Conservation (phyloP, 2,888 invertebrate genomes). For the Cyclophora albipunctata region DNA sequence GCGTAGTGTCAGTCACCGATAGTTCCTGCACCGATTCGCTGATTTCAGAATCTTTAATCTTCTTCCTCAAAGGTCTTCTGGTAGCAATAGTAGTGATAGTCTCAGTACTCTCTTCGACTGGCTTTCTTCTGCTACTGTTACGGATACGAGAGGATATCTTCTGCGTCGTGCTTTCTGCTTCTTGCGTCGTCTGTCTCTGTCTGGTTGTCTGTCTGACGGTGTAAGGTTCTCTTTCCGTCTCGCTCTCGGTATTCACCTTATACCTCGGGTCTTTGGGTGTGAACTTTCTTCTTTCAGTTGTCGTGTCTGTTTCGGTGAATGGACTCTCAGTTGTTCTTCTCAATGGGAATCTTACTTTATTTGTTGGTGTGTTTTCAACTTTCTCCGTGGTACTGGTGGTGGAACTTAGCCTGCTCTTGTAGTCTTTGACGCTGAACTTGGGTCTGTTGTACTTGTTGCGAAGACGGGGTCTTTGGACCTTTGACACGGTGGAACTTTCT, state of each 20-base stretch:
- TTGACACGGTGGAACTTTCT: conserved; percentile 41
- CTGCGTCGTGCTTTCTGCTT: conserved; percentile 54
- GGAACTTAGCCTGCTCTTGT: conserved; percentile 78
- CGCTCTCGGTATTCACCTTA: conserved; percentile 43
- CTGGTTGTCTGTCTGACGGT: conserved; percentile 40
- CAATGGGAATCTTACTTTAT: conserved; percentile 63
- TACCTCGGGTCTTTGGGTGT: conserved; percentile 67
- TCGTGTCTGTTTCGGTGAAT: conserved; percentile 49
- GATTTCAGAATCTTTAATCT: conserved; percentile 53
- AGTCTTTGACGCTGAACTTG: conserved; percentile 85
- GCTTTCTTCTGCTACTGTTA: conserved; percentile 53
- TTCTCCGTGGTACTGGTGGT: conserved; percentile 67
- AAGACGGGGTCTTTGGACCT: conserved; percentile 48
- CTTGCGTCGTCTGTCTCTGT: conserved; percentile 50
- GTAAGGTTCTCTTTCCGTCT: conserved; percentile 39
- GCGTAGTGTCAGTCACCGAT: conserved; percentile 49
- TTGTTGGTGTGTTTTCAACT: conserved; percentile 35
- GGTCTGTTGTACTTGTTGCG: conserved; percentile 79
- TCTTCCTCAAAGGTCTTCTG: conserved; percentile 54
- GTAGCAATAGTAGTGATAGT: conserved; percentile 38
- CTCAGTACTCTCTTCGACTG: conserved; percentile 55
- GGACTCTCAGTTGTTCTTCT: conserved; percentile 55
- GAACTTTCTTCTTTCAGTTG: conserved; percentile 70
- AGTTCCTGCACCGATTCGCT: conserved; percentile 61
- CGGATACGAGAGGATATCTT: conserved; percentile 60